Base-by-base conservation (phyloP, 2,113 vertebrate genomes). In the Tupaia tana region DNA sequence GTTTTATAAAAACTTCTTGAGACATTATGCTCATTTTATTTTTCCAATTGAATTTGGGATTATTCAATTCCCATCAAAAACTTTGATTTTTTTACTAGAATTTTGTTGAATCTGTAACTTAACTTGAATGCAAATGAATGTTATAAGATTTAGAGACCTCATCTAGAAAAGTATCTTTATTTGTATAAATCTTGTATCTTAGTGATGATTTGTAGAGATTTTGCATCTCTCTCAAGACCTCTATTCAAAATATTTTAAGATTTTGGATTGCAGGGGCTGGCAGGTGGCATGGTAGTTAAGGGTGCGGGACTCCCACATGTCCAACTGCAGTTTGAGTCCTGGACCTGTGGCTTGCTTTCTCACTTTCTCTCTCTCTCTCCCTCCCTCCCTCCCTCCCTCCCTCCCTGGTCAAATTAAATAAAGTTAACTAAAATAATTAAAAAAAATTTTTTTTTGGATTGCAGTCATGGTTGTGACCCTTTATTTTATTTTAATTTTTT, bases 91-190 rank as follows among this genome's bases (percentile, higher is more conserved):
- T 91, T 88, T 27, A 31, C 31, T 71, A 66, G 81, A 89, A 81
- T 85, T 86, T 69, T 75, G n/a, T 81, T 75, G 81, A 71, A 27
- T 86, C 63, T 64, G 0, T 92, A 82, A 34, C n/a, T 93, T 88
- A 73, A 81, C n/a, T 82, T 90, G 43, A 92, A 52, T 90, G 20
- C 70, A 63, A 82, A 16, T 77, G n/a, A 24, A 81, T 86, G 16
- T 64, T 85, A 71, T 0, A 87, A 22, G 71, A 11, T 84, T 88
- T 67, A n/a, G 56, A 64, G 25, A 27, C 84, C 24, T 16, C 3
- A 20, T 84, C 71, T 89, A 43, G 34, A 78, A 95, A 34, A 59
- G 25, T 56, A 20, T 27, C 5, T 12, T 85, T 73, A 22, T 27
- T 70, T 54, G 29, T 85, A 58, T 86, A 56, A 84, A 58, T 63